Evolutionary conservation across 2,888 invertebrate genomes (phyloP).

Genomic region (Drosophila austrosaltans): DNA sequence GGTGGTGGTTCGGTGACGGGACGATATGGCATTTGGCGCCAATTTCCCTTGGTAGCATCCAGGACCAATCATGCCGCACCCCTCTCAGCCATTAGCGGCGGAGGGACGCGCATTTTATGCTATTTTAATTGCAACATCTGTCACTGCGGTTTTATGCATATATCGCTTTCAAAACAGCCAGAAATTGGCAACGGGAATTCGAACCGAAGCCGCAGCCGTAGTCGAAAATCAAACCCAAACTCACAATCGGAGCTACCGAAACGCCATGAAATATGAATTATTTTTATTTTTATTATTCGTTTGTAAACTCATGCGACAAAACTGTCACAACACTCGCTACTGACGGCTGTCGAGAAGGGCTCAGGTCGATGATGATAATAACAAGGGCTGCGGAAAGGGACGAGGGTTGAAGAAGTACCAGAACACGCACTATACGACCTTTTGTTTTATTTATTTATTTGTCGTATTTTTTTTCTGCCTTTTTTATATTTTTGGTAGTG

Average conservation of each 20-base stretch:
- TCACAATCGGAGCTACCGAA: not conserved
- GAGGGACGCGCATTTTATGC: conserved; percentile 73
- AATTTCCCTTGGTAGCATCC: conserved; percentile 15
- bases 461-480: not conserved
- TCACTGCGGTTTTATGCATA: conserved; percentile 81
- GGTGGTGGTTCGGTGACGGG: conserved; percentile 3
- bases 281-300: conserved; percentile 76
- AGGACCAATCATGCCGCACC: conserved; percentile 23
- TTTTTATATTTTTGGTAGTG: conserved; percentile 50
- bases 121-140: conserved; percentile 83
- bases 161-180: conserved; percentile 79
- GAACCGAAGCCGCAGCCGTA: conserved; percentile 30
- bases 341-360: conserved; percentile 51
- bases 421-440: conserved; percentile 54
- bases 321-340: conserved; percentile 73
- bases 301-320: conserved; percentile 61
- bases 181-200: conserved; percentile 59
- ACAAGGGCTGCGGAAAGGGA: conserved; percentile 2
- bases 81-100: conserved; percentile 50
- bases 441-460: conserved; percentile 52
- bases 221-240: conserved; percentile 22
- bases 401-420: conserved; percentile 41
- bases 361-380: conserved; percentile 38
- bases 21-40: not conserved
- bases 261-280: conserved; percentile 72